Evolutionary conservation across 2,888 invertebrate species (phyloP), one percentile per base, ranked within the genome.

Genomic region (Amphipyra berbera): DNA sequence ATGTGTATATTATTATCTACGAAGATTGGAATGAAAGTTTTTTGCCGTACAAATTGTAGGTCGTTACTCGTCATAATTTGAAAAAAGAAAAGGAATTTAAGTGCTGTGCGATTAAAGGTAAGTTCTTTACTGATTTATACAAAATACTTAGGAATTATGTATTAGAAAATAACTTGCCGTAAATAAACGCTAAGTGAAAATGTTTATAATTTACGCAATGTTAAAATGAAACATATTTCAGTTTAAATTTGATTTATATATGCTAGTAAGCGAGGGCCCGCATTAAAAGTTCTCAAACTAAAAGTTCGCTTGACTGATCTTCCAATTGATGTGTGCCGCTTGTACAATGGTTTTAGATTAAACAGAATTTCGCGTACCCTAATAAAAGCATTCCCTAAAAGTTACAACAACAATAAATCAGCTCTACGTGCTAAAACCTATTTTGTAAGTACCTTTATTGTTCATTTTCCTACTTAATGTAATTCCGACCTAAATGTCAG

Each of bases 231-330:
- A 7, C 30, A 27, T 59, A 12, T 64, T 64, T 44, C 6, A 15
- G 14, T 63, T 55, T 15, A 42, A 8, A 6, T 14, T 7, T 37
- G 8, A 6, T 38, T 13, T 14, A 12, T 10, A 10, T 13, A 21
- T 27, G 15, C 40, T 14, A 68, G 27, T 61, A n/a, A 49, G 47
- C 52, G 45, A 49, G 41, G 66, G 55, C 82, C 82, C 82, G 82
- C 80, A 82, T 82, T 70, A 72, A 74, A 82, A 80, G 69, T 78
- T 81, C 49, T 45, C 9, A 14, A 74, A 69, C 70, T 64, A 63
- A 70, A 78, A 76, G 41, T 74, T 73, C 44, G 69, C 50, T 59
- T 65, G 52, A 72, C 60, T 78, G 70, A 62, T 62, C 55, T 69
- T 67, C 63, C 68, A 69, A 75, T 74, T 77, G 73, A 78, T 68